Base-by-base conservation (phyloP, 1,140 invertebrate genomes). In the Trichonephila clavipes region DNA sequence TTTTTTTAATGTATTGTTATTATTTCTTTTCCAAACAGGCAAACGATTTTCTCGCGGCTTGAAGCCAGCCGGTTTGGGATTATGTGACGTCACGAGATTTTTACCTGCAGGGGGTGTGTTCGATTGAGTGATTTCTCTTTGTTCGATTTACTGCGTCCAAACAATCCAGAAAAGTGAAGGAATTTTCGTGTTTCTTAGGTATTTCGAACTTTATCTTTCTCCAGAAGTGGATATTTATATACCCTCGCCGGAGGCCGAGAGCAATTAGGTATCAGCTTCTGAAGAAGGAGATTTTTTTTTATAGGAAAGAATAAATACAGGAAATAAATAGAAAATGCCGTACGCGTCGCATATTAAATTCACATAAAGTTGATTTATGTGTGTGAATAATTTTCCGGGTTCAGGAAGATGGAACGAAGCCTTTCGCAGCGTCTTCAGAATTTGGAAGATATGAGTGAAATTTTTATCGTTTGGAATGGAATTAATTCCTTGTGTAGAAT, bases 41-140 rank as follows among this genome's bases (percentile, higher is more conserved):
- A 51, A 89, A 51, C n/a, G 59, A 87, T 51, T 87, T 51, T 51
- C 51, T 62, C 66, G 62, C 69, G 66, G 88, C 19, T 72, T 89
- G n/a, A 14, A 16, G 62, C 51, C 44, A 72, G 64, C 64, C 44
- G 88, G 62, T 89, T 89, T 89, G 12, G 34, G 40, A 61, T 72
- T 72, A 87, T 51, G n/a, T 89, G 88, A 89, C 51, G 88, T 89
- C 40, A 72, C 16, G 69, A 72, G n/a, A 72, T 34, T 72, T 72
- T 72, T 72, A 72, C n/a, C 69, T 72, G n/a, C 69, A 72, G 69
- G 69, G 51, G 69, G 69, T 72, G 69, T 72, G 28, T 64, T 62
- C 85, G 85, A 87, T 87, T 64, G 85, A 87, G 61, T 87, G 85
- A 64, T 87, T 87, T 51, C 24, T 87, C 61, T 62, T 87, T 87